Evolutionary conservation across 2,113 vertebrate genomes (phyloP), one percentile per base, ranked within the genome.

Genomic region (Oryzias curvinotus): DNA sequence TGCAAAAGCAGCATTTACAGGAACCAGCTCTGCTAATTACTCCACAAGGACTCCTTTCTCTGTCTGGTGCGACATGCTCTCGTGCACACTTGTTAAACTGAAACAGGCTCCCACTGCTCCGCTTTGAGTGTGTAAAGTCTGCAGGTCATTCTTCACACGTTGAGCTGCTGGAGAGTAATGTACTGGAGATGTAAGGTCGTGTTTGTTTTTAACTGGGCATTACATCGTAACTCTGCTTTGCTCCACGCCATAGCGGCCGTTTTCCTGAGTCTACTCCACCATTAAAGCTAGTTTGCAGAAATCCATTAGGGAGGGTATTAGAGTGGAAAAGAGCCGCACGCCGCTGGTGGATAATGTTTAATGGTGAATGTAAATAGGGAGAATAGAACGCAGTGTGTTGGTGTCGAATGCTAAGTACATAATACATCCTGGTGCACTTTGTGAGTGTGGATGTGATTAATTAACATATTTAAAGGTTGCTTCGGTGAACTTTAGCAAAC

Each of bases 61-160:
- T 19, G 55, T 67, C 52, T 52, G 6, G 54, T 23, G 43, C 16
- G 47, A 36, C 21, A 19, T 10, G 6, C 65, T 44, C 15, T 21
- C 43, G 13, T 36, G 57, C 75, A 74, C 73, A 62, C 84, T 85
- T 30, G 58, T 89, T 86, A 87, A 88, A 86, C 15, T 82, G 58
- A 60, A 83, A 87, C 85, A 87, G 82, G 78, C 83, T 84, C 71
- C 69, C 47, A 14, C 56, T 2, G 62, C 78, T 58, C 69, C 15
- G 46, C 23, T 15, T 36, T 7, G 36, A 73, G 80, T 88, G 76
- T 86, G 78, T 88, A 82, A 87, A 88, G 78, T 85, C 70, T 45
- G 14, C 13, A 63, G 87, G 84, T 88, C 80, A 82, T 71, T 77
- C 70, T 61, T 55, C 78, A 81, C 84, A 68, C 61, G 18, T 75